Evolutionary conservation across 2,797 vertebrate genomes (phyloP).

Genomic region (Malurus leucopterus): DNA sequence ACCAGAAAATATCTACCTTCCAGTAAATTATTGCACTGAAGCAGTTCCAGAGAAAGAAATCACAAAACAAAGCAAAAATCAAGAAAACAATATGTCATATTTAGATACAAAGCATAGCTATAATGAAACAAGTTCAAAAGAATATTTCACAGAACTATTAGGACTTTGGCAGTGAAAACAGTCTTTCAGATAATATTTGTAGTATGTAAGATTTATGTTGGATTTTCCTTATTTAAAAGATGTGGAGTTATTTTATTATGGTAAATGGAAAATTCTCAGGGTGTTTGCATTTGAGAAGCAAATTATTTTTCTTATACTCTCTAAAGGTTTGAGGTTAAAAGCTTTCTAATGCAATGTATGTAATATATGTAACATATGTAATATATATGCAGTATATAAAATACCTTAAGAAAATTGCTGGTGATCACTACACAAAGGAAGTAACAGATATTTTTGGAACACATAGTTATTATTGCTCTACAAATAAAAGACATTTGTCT

Average conservation of each 20-base stretch:
- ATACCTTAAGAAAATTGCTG: neutral
- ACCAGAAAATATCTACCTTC: neutral
- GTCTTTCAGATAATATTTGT: neutral
- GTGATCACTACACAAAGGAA: neutral
- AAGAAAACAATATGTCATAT: neutral
- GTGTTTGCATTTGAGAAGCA: neutral
- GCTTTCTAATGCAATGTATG: neutral
- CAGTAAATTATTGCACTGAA: neutral
- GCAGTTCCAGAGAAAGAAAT: neutral
- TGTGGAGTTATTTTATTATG: neutral
- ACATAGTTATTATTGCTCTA: neutral
- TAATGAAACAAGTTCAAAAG: neutral
- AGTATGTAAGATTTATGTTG: neutral
- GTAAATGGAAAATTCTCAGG: neutral
- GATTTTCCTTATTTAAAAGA: neutral
- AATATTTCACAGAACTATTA: neutral
- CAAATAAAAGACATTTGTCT: neutral
- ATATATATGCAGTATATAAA: neutral
- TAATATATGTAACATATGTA: neutral
- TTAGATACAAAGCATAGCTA: neutral
- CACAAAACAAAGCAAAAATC: neutral
- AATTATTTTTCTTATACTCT: neutral
- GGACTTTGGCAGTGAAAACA: neutral
- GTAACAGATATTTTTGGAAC: neutral
- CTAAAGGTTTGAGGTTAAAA: neutral